A percentile compares a stretch with the other conserved stretches of the same genome.
These are phyloP conservation scores for Potorous gilbertii DNA, from an alignment of 2,797 vertebrate species.

Conservation along the genomic window DNA sequence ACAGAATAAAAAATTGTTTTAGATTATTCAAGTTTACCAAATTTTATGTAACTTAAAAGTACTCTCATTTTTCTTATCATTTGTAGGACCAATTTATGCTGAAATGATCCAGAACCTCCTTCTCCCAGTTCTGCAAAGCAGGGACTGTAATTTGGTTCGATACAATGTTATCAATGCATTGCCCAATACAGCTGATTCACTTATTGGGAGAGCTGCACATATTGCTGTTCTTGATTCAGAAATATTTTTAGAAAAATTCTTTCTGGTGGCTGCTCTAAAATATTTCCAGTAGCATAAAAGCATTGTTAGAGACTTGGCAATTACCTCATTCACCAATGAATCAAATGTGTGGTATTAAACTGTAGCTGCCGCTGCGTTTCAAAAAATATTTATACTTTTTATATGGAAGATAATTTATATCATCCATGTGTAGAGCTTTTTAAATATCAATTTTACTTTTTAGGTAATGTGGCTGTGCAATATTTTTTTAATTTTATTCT, in stretches of 20 bases:
- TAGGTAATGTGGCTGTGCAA: conserved; percentile 90
- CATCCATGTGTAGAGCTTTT: conserved; percentile 87
- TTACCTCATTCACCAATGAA: conserved; percentile 95
- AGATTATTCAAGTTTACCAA: conserved; percentile 27
- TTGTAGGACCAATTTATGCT: conserved; percentile 95
- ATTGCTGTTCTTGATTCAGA: conserved; percentile 99
- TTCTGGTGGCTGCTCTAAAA: conserved; percentile 97
- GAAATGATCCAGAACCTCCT: conserved; percentile 99
- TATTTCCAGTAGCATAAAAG: conserved; percentile 94
- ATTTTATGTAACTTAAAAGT: conserved; percentile 12
- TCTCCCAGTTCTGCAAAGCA: conserved; percentile 96
- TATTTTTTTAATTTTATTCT: conserved; percentile 88
- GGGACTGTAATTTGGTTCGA: conserved; percentile 96
- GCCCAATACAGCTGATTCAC: conserved; percentile 98
- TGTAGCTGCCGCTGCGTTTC: conserved; percentile 89
- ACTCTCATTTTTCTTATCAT: conserved; percentile 60
- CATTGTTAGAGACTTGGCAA: conserved; percentile 86
- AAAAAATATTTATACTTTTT: conserved; percentile 91
- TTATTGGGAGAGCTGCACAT: conserved; percentile 98
- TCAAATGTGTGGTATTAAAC: conserved; percentile 88
- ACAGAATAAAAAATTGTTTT: conserved; percentile 26
- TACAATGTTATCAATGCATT: conserved; percentile 98
- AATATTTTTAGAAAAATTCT: conserved; percentile 99
- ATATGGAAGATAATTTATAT: conserved; percentile 91
- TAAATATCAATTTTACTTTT: conserved; percentile 88